A percentile compares a stretch with the other conserved stretches of the same genome.
Conservation (phyloP, 1,140 invertebrate species). For the Zaprionus vittiger region DNA sequence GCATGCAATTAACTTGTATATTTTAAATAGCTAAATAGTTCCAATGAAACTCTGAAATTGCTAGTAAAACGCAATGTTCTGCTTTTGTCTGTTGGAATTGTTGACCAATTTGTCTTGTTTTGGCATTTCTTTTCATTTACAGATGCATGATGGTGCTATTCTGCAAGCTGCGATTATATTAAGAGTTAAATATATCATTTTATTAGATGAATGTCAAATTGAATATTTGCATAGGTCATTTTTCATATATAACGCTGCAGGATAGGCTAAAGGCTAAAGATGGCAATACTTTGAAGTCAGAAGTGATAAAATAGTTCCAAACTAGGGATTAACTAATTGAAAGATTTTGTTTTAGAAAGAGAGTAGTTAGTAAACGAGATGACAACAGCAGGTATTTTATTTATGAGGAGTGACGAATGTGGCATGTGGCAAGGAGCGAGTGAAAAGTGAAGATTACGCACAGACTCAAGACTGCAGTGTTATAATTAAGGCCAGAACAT, state of each 20-base stretch:
- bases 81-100: slow-evolving; percentile 10
- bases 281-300: slow-evolving; percentile 76
- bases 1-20: slow-evolving; percentile 39
- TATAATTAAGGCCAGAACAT: slow-evolving; percentile 20
- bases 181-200: slow-evolving; percentile 43
- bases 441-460: slow-evolving; percentile 23
- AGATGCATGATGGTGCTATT: slow-evolving; percentile 84
- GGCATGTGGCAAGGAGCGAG: slow-evolving; percentile 16
- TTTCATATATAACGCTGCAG: slow-evolving; percentile 23
- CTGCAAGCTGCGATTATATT: slow-evolving; percentile 75
- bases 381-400: slow-evolving; percentile 20
- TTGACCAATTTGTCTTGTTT: slow-evolving; percentile 29
- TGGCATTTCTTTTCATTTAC: slow-evolving; percentile 52
- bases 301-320: slow-evolving; percentile 7
- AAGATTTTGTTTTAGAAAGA: slow-evolving; percentile 15
- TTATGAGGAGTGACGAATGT: slow-evolving; percentile 28
- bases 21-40: slow-evolving; percentile 16
- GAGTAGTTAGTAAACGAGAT: slow-evolving; percentile 17
- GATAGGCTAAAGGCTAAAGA: slow-evolving; percentile 62
- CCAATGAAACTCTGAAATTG: slow-evolving; percentile 16
- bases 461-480: slow-evolving; percentile 12
- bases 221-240: slow-evolving; percentile 27
- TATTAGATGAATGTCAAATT: slow-evolving; percentile 40
- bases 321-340: slow-evolving; percentile 12
- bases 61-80: slow-evolving; percentile 4